Conservation (phyloP, 35 echinoderm and acorn worm species). For the Lytechinus variegatus region DNA sequence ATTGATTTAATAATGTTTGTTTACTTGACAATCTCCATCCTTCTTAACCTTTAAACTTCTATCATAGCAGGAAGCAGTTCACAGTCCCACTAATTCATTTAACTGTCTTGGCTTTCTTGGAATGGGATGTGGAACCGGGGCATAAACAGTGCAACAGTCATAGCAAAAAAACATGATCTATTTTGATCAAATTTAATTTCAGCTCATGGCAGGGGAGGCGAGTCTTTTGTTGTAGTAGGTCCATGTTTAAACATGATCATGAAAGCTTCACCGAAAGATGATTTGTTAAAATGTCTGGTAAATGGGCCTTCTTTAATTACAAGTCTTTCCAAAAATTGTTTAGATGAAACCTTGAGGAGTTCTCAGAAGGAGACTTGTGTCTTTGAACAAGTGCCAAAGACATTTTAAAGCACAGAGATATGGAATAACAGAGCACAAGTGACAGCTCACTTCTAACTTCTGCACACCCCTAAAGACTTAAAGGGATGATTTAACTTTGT, state of each 20-base stretch:
- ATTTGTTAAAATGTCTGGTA: neutral
- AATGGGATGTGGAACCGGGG: neutral
- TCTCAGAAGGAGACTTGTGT: neutral
- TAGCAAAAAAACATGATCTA: neutral
- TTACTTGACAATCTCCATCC: neutral
- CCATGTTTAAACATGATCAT: neutral
- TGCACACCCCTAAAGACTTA: too few species aligned
- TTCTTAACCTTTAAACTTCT: neutral
- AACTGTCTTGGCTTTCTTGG: neutral
- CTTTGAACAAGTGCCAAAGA: neutral
- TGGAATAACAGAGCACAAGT: too few species aligned
- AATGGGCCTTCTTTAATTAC: neutral
- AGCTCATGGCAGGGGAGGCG: neutral
- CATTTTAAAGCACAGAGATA: neutral
- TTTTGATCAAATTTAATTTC: slow-evolving; percentile 16
- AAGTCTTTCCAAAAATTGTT: neutral
- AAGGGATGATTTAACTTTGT: too few species aligned
- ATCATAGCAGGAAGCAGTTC: neutral
- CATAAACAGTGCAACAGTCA: neutral
- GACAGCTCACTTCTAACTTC: too few species aligned
- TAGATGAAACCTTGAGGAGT: neutral
- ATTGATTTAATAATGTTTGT: neutral
- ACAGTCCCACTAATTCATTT: neutral
- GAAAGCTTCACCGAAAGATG: too few species aligned
- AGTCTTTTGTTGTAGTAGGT: neutral